A percentile compares a stretch with the other conserved stretches of the same genome.
These are phyloP conservation scores for Indicator maculatus DNA, from an alignment of 2,113 vertebrate genomes.

Conservation along the genomic window DNA sequence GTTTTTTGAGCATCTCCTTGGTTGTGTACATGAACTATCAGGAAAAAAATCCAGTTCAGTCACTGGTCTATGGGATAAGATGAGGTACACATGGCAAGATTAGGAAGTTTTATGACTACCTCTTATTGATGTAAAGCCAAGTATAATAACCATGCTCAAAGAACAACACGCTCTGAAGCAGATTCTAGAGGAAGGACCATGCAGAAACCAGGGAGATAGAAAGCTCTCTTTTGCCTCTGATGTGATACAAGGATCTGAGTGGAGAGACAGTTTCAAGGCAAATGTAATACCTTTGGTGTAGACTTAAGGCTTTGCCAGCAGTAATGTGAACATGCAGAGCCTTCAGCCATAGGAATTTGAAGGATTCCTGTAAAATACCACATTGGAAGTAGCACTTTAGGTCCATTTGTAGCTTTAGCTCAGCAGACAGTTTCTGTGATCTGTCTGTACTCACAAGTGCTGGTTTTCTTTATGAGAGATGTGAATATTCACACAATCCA, in stretches of 20 bases:
- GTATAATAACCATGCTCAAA: background rate
- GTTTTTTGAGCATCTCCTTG: background rate
- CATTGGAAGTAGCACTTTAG: background rate
- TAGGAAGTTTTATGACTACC: background rate
- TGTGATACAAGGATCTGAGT: background rate
- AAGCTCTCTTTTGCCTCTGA: background rate
- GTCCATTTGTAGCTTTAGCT: slow-evolving; percentile 5
- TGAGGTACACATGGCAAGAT: background rate
- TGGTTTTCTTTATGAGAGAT: background rate
- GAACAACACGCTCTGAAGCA: background rate
- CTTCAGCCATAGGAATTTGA: slow-evolving; percentile 28
- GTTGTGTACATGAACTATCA: rapidly evolving
- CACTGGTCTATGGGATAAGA: background rate
- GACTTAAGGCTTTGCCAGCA: background rate
- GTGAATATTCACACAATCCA: background rate
- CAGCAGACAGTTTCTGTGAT: background rate
- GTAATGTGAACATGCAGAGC: background rate
- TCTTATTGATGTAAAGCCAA: background rate
- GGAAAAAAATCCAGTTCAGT: background rate
- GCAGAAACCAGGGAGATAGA: background rate
- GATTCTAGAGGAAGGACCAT: background rate
- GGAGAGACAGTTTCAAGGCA: background rate
- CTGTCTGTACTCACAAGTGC: background rate
- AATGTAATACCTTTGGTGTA: background rate
- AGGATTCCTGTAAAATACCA: slow-evolving; percentile 19